Evolutionary conservation across 1,140 invertebrate species (phyloP), one percentile per base, ranked within the genome.

Genomic region (Bombus cullumanus): DNA sequence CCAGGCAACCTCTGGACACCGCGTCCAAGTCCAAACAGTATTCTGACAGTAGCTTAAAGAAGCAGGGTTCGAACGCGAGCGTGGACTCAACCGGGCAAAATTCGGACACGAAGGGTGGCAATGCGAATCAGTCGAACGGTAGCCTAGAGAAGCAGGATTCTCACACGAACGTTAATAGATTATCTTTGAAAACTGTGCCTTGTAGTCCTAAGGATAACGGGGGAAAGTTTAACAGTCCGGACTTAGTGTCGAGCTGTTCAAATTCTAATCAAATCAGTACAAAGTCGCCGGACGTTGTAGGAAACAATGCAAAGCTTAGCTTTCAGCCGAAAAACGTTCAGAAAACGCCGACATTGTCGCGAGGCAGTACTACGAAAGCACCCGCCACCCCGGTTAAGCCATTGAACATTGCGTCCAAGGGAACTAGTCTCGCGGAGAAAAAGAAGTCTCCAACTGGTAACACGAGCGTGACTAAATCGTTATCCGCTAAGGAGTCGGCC

Each of bases 221-320:
- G n/a, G 83, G 84, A 43, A 93, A 93, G 88, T 86, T 93, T 47
- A 97, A 97, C 87, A 97, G 97, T 93, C 97, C 97, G 0, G 97
- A 97, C 91, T 89, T 97, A 31, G 97, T 97, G 13, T 97, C 97
- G 0, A 97, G 97, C 89, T 97, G 97, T 92, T 94, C 94, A 8
- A 93, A 91, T 53, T 82, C 89, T 0, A 90, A 82, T 76, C 91
- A 93, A 9, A 93, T 90, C 34, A 88, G 88, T 43, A 93, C 94
- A 8, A 97, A 97, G 89, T 96, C 96, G 0, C 97, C 97, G 0
- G 97, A 97, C 75, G 95, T 95, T 25, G 81, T 96, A 10, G 93
- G 93, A 1, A 86, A 85, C 62, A 94, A 92, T 74, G 73, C 82
- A 1, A 93, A 92, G 80, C 77, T 88, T 34, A 88, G 62, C 82